Conservation (phyloP, 2,888 invertebrate species). For the Macrosoma leucophasiata region DNA sequence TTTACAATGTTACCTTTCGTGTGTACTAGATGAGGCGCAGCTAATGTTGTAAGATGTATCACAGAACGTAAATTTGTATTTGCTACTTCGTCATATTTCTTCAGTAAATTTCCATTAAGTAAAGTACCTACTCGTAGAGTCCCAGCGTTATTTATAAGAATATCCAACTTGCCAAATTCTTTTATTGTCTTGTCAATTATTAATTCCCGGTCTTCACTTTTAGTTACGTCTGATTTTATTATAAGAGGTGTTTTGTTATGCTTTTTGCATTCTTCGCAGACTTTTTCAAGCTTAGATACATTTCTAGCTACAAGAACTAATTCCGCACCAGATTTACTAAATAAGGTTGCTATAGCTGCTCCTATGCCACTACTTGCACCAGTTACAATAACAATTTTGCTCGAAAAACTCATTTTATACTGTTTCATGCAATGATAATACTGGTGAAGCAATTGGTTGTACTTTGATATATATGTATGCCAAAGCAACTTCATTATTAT, state of each 20-base stretch:
- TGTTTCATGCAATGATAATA: too few relatives aligned
- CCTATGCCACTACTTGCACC: constrained; percentile 41
- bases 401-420: constrained; percentile 34
- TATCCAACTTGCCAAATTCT: constrained; percentile 81
- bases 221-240: constrained; percentile 79
- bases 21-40: constrained; percentile 28
- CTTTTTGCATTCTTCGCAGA: constrained; percentile 29
- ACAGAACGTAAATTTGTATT: constrained; percentile 37
- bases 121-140: constrained; percentile 81
- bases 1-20: constrained; percentile 38
- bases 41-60: constrained; percentile 32
- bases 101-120: constrained; percentile 29
- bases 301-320: constrained; percentile 35
- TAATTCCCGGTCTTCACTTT: constrained; percentile 79
- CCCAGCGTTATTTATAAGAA: constrained; percentile 93
- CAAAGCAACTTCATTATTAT: too few relatives aligned
- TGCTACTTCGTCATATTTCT: constrained; percentile 33
- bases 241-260: constrained; percentile 65
- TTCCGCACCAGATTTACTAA: constrained; percentile 38
- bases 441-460: too few relatives aligned
- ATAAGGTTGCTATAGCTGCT: constrained; percentile 35
- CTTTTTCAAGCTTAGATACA: constrained; percentile 28
- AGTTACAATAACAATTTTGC: constrained; percentile 40
- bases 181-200: constrained; percentile 80
- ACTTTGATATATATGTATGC: too few relatives aligned